Percentiles rank a stretch among this genome's conserved stretches.
These are phyloP conservation scores for Sinosuthora webbiana DNA, from an alignment of 2,113 vertebrate species.

Conservation along the genomic window DNA sequence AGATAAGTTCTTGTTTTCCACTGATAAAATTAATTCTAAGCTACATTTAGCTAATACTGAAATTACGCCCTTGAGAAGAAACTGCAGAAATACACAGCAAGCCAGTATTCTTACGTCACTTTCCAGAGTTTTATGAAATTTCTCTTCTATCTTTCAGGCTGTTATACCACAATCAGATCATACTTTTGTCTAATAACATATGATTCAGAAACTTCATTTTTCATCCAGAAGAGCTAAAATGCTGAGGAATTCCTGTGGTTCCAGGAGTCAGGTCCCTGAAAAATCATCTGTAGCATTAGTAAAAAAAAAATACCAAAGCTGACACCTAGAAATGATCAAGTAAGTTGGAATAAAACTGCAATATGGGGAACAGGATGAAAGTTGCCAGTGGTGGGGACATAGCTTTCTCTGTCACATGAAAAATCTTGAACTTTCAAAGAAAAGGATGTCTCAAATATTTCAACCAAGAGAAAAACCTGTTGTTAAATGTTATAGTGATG, in stretches of 20 bases:
- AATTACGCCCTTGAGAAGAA: background rate
- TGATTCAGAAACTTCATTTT: background rate
- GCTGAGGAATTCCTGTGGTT: background rate
- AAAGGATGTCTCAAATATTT: conserved; percentile 12
- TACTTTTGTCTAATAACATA: background rate
- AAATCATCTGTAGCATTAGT: background rate
- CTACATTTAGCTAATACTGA: background rate
- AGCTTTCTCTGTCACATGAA: background rate
- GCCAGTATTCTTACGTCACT: background rate
- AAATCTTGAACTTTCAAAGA: background rate
- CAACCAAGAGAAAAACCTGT: background rate
- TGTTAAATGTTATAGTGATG: background rate
- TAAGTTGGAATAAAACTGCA: background rate
- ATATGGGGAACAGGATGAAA: background rate
- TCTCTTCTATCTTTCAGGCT: background rate
- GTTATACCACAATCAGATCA: background rate
- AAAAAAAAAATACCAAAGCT: background rate
- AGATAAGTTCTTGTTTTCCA: background rate
- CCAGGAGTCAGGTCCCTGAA: background rate
- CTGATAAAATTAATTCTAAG: background rate
- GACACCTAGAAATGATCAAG: background rate
- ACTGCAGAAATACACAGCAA: background rate
- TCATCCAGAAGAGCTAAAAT: background rate
- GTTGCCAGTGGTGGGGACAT: background rate
- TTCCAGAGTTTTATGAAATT: background rate